A percentile compares a stretch with the other conserved stretches of the same genome.
phyloP scores from a whole-genome alignment of 2,797 vertebrate species.

The Yasuhikotakia modesta region DNA sequence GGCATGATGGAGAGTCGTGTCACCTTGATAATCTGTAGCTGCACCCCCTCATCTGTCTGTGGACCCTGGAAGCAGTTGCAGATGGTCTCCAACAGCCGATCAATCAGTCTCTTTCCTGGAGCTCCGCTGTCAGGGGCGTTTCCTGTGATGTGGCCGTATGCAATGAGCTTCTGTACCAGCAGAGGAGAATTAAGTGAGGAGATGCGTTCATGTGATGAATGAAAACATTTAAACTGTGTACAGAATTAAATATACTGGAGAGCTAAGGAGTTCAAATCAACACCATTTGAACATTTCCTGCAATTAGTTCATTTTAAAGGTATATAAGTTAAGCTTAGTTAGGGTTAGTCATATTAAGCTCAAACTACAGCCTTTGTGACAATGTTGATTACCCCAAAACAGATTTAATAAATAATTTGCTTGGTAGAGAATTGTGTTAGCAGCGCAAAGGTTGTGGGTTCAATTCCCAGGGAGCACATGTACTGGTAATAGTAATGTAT shows the following conservation, averaged over 20 bases:
- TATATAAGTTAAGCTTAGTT: no score
- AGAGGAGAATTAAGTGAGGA: neutral
- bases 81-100: slow-evolving; percentile 92
- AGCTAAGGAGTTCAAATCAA: no score
- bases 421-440: no score
- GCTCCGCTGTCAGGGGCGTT: slow-evolving; percentile 90
- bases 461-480: no score
- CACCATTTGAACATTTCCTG: neutral
- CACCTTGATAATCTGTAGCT: slow-evolving; percentile 99
- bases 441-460: no score
- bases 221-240: neutral
- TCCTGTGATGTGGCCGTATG: slow-evolving; percentile 96
- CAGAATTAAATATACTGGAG: neutral
- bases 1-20: slow-evolving; percentile 4
- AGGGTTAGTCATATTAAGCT: no score
- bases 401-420: no score
- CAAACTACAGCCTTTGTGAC: no score
- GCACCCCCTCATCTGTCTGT: slow-evolving; percentile 95
- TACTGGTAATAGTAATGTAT: no score
- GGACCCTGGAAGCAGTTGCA: slow-evolving; percentile 97
- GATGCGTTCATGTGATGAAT: neutral
- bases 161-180: slow-evolving; percentile 88
- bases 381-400: no score
- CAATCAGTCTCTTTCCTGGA: slow-evolving; percentile 91
- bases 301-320: neutral